phyloP scores from a whole-genome alignment of 2,888 invertebrate species.

The Mythimna vitellina region DNA sequence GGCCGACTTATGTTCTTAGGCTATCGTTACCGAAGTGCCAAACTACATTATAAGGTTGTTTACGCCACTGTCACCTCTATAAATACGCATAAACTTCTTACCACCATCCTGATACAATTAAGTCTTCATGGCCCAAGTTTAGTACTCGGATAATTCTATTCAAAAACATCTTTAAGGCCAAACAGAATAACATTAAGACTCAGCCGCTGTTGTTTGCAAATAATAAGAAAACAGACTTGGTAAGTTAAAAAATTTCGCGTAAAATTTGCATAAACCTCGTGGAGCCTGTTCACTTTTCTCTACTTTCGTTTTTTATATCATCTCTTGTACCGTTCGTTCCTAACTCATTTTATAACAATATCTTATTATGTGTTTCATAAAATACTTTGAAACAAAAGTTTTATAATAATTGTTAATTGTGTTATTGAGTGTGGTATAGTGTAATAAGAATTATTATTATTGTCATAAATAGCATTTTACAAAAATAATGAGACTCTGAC shows the following conservation, averaged over 20 bases:
- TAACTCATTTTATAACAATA: slow-evolving; percentile 80
- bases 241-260: slow-evolving; percentile 85
- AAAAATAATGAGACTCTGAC: too few species aligned
- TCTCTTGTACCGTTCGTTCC: slow-evolving; percentile 75
- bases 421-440: slow-evolving; percentile 17
- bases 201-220: slow-evolving; percentile 83
- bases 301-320: slow-evolving; percentile 82
- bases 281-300: slow-evolving; percentile 80
- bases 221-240: slow-evolving; percentile 85
- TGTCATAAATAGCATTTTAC: too few species aligned
- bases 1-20: slow-evolving; percentile 42
- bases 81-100: slow-evolving; percentile 61
- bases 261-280: slow-evolving; percentile 88
- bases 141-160: slow-evolving; percentile 70
- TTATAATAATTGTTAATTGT: slow-evolving; percentile 55
- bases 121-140: slow-evolving; percentile 71
- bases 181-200: slow-evolving; percentile 77
- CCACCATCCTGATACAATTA: slow-evolving; percentile 67
- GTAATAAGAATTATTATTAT: too few species aligned
- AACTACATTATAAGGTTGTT: slow-evolving; percentile 60
- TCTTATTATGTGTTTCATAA: slow-evolving; percentile 67
- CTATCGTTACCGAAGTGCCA: slow-evolving; percentile 60
- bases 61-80: slow-evolving; percentile 58
- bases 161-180: slow-evolving; percentile 71
- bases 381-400: slow-evolving; percentile 56